A percentile compares a stretch with the other conserved stretches of the same genome.
Evolutionary conservation across 2,888 invertebrate genomes (phyloP).

Genomic region (Epinotia bilunana): DNA sequence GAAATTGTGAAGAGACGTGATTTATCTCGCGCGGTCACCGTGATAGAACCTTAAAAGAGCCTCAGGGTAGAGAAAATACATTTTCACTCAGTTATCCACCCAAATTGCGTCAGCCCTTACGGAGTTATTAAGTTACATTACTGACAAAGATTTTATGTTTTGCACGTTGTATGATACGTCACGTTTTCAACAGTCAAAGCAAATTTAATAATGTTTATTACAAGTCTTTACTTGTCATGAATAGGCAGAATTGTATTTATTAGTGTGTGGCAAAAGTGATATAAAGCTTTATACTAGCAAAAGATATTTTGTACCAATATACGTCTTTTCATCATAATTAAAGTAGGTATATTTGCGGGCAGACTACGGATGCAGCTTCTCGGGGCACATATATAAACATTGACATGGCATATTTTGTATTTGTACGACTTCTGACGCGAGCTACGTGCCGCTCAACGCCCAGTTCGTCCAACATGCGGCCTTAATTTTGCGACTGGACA

Average conservation of each 20-base stretch:
- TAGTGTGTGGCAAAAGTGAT: neutral
- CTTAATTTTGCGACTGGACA: no score
- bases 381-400: no score
- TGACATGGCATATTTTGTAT: no score
- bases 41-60: slow-evolving; percentile 31
- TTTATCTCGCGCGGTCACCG: slow-evolving; percentile 18
- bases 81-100: slow-evolving; percentile 57
- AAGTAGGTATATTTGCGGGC: no score
- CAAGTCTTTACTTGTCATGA: neutral
- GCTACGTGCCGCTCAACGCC: no score
- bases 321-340: no score
- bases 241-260: neutral
- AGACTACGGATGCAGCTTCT: no score
- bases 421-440: no score
- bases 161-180: slow-evolving; percentile 42
- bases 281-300: no score
- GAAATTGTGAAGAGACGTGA: slow-evolving; percentile 24
- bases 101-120: slow-evolving; percentile 59
- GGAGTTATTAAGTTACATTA: slow-evolving; percentile 61
- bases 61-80: slow-evolving; percentile 54
- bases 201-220: neutral
- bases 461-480: no score
- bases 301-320: neutral
- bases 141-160: slow-evolving; percentile 61
- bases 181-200: slow-evolving; percentile 26